phyloP scores from a whole-genome alignment of 2,113 vertebrate species.

The Dipodomys ordii region DNA sequence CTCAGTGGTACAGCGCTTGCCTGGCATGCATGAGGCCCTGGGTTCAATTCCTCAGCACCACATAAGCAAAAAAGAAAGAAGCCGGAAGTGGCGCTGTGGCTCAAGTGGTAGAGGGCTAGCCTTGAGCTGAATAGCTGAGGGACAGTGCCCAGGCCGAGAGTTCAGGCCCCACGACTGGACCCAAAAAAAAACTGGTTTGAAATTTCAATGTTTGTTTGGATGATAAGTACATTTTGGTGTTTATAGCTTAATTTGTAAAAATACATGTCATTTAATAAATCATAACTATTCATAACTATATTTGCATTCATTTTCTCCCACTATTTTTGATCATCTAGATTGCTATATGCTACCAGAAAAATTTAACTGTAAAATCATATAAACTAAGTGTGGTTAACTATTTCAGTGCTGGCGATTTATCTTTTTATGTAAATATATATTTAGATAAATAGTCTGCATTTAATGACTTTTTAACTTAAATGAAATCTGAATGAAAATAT shows the following conservation, averaged over 20 bases:
- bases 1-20: no score
- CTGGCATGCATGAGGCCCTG: no score
- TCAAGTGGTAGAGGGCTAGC: no score
- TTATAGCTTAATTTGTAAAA: constrained; percentile 12
- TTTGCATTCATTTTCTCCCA: not conserved
- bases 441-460: not conserved
- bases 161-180: no score
- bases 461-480: not conserved
- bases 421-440: not conserved
- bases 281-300: not conserved
- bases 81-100: no score
- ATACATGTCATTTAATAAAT: not conserved
- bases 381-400: constrained; percentile 5
- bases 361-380: not conserved
- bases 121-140: no score
- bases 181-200: not conserved
- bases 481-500: not conserved
- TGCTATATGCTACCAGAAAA: not conserved
- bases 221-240: not conserved
- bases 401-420: not conserved
- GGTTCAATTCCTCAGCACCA: no score
- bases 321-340: not conserved
- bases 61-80: no score
- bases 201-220: not conserved
- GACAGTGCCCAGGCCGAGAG: no score